Evolutionary conservation across 2,888 invertebrate genomes (phyloP), one percentile per base, ranked within the genome.

Genomic region (Blomia tropicalis): DNA sequence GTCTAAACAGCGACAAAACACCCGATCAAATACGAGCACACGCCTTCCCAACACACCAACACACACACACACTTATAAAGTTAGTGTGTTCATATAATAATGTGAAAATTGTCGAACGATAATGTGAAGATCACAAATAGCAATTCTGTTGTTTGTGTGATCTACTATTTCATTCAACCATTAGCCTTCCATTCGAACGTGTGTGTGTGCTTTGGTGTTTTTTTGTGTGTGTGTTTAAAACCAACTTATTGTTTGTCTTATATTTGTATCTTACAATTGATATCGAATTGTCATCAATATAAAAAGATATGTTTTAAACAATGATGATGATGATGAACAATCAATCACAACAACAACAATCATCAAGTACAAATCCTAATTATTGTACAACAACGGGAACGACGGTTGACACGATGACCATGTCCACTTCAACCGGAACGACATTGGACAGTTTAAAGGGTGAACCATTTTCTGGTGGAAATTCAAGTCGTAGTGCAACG

Each of bases 401-500:
- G 7, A 11, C 36, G 17, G 7, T n/a, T n/a, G 51, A 47, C 7
- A 47, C 51, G 22, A 47, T 47, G 51, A 47, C 51, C 51, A 47
- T 47, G 51, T 47, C 51, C 51, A 11, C 51, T 14, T 47, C 51
- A n/a, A 27, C 51, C 22, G 14, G 14, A 17, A 11, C 51, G 7
- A 27, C 51, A n/a, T 7, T 47, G 51, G 51, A 47, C 51, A 47
- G 51, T 47, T n/a, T 47, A 7, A 22, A 47, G 51, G 14, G 7
- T 11, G 27, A 47, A 7, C 23, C 7, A 47, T 47, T 47, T n/a
- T 47, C 51, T 27, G 51, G 51, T 47, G 22, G 7, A 19, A 14
- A 14, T n/a, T 47, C 51, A 14, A 47, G 51, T 47, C 51, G 51
- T n/a, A 47, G 51, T 47, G 7, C 51, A 25, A 22, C 43, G 23